phyloP scores from a whole-genome alignment of 2,113 vertebrate genomes.

The Platysteira castanea region DNA sequence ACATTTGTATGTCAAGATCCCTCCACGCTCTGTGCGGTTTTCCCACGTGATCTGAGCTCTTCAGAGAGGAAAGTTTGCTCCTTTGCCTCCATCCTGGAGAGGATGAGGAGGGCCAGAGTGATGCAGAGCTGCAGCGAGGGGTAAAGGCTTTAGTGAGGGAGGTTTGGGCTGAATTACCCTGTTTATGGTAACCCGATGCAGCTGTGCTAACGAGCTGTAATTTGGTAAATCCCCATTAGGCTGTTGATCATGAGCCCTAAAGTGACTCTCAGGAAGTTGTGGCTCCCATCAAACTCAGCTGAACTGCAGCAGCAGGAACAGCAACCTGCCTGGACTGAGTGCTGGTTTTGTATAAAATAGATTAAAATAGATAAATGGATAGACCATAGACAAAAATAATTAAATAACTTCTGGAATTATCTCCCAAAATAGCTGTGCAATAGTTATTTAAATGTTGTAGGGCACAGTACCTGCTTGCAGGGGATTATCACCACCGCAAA shows the following conservation, averaged over 20 bases:
- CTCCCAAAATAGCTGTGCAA: background rate
- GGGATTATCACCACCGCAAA: background rate
- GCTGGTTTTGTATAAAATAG: background rate
- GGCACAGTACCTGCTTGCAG: background rate
- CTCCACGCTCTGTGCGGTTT: conserved; percentile 45
- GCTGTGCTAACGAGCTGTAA: background rate
- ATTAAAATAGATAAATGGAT: background rate
- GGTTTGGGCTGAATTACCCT: conserved; percentile 14
- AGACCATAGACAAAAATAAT: background rate
- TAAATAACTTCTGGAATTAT: background rate
- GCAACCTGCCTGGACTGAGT: background rate
- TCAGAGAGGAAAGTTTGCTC: background rate
- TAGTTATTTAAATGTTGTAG: background rate
- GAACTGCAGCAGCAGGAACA: background rate
- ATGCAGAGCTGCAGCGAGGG: background rate
- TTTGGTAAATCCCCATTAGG: conserved; percentile 11
- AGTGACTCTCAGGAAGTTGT: background rate
- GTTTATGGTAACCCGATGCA: background rate
- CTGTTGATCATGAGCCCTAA: background rate
- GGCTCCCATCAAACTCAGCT: background rate
- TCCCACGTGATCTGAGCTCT: conserved; percentile 7
- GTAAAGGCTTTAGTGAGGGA: background rate
- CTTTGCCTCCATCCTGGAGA: background rate
- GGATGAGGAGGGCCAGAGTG: background rate
- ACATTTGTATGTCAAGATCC: conserved; percentile 52